phyloP scores from a whole-genome alignment of 1,140 invertebrate genomes.

The Gonatopus flavifemur region DNA sequence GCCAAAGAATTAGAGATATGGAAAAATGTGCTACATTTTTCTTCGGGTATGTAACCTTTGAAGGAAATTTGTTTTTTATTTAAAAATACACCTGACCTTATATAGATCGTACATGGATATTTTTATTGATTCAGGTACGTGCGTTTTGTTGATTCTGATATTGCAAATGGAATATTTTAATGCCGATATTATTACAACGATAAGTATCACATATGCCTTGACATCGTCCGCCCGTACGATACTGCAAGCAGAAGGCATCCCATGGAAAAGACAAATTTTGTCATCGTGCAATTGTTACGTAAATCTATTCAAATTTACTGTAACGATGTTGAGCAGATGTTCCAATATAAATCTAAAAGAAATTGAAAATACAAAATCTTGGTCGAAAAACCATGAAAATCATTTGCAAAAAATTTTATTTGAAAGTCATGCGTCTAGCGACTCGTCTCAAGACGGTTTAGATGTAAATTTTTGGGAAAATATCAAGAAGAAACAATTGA shows the following conservation, averaged over 20 bases:
- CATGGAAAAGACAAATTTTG: constrained; percentile 23
- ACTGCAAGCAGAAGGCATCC: constrained; percentile 32
- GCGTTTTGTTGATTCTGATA: constrained; percentile 44
- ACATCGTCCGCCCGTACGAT: constrained; percentile 34
- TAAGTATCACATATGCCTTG: constrained; percentile 40
- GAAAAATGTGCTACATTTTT: constrained; percentile 40
- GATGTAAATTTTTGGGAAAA: constrained; percentile 32
- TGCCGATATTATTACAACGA: constrained; percentile 37
- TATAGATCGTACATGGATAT: constrained; percentile 3
- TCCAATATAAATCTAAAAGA: constrained; percentile 28
- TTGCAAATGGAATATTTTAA: constrained; percentile 42
- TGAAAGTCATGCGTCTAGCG: constrained; percentile 4
- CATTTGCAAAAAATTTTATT: constrained; percentile 13
- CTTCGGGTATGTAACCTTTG: constrained; percentile 38
- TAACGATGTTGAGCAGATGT: constrained; percentile 42
- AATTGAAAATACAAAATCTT: constrained; percentile 20
- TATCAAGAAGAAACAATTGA: constrained; percentile 34
- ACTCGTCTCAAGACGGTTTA: not conserved
- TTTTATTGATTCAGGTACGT: constrained; percentile 40
- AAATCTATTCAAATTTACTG: constrained; percentile 38
- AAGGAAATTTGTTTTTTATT: constrained; percentile 3
- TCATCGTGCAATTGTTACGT: constrained; percentile 40
- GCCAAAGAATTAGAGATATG: constrained; percentile 32
- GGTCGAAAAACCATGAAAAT: not conserved
- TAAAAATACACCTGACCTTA: not conserved